Evolutionary conservation across 1,140 invertebrate genomes (phyloP).

Genomic region (Caenorhabditis elegans): DNA sequence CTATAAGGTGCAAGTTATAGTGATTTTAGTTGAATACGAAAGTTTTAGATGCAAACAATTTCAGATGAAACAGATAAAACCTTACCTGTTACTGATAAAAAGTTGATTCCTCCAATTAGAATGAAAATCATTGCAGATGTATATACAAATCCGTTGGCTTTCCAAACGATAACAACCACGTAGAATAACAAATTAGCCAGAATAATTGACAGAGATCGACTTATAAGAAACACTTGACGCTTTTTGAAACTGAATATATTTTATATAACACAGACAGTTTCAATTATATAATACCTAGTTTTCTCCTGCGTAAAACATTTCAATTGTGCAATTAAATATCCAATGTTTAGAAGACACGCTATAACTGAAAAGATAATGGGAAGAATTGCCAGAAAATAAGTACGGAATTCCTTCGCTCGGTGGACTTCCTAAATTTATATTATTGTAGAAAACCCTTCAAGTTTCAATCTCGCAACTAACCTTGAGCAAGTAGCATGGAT

Average conservation of each 20-base stretch:
- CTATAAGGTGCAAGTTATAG: background rate
- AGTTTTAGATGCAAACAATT: background rate
- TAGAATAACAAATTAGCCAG: slow-evolving; percentile 54
- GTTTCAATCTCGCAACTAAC: background rate
- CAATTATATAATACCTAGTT: background rate
- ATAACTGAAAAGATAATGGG: slow-evolving; percentile 54
- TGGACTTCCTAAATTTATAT: slow-evolving; percentile 50
- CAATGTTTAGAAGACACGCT: slow-evolving; percentile 47
- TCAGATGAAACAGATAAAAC: background rate
- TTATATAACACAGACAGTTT: background rate
- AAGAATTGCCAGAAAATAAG: slow-evolving; percentile 49
- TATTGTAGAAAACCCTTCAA: background rate
- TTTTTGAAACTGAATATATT: slow-evolving; percentile 53
- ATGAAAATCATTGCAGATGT: slow-evolving; percentile 53
- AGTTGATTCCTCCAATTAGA: slow-evolving; percentile 40
- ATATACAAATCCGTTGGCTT: slow-evolving; percentile 49
- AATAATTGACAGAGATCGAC: slow-evolving; percentile 46
- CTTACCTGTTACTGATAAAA: slow-evolving; percentile 23
- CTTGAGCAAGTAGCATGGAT: slow-evolving; percentile 14
- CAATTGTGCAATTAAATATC: slow-evolving; percentile 17
- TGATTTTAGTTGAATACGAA: too few species aligned
- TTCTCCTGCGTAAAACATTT: background rate
- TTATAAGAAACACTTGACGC: slow-evolving; percentile 53
- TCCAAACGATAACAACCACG: slow-evolving; percentile 54
- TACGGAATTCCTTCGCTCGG: slow-evolving; percentile 54